These are phyloP conservation scores for Philaethria dido DNA, from an alignment of 2,888 invertebrate genomes.

Conservation along the genomic window DNA sequence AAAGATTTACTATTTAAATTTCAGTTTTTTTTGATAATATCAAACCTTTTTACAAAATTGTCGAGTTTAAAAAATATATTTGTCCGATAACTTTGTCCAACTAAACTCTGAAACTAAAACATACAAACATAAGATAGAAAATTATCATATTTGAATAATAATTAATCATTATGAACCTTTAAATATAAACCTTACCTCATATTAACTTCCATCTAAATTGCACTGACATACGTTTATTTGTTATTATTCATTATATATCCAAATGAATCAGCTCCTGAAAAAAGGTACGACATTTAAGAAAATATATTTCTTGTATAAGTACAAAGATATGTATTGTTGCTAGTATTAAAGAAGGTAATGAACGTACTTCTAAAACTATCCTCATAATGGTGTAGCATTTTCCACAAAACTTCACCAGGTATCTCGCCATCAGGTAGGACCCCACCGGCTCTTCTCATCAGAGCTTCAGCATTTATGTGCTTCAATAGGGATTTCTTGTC, in stretches of 20 bases:
- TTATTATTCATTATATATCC: constrained; percentile 75
- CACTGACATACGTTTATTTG: constrained; percentile 8
- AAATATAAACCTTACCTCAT: neutral
- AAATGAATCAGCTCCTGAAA: constrained; percentile 84
- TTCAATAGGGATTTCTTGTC: constrained; percentile 85
- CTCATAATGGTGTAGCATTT: constrained; percentile 87
- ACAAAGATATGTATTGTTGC: too few relatives aligned
- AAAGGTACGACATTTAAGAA: constrained; percentile 26
- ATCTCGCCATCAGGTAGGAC: constrained; percentile 85
- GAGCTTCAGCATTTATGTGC: constrained; percentile 82
- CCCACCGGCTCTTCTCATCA: constrained; percentile 88
- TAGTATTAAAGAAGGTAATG: too few relatives aligned
- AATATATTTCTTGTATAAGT: neutral
- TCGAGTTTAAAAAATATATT: too few relatives aligned
- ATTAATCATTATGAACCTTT: neutral
- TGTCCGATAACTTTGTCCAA: too few relatives aligned
- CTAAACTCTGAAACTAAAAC: too few relatives aligned
- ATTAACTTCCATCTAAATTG: neutral
- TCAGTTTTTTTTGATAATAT: neutral
- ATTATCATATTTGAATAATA: too few relatives aligned
- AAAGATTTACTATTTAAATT: neutral
- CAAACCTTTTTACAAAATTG: too few relatives aligned
- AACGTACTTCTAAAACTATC: constrained; percentile 87
- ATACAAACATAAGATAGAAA: too few relatives aligned
- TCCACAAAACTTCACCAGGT: constrained; percentile 85